Base-by-base conservation (phyloP, 1,140 invertebrate genomes). In the Diploscapter pachys region DNA sequence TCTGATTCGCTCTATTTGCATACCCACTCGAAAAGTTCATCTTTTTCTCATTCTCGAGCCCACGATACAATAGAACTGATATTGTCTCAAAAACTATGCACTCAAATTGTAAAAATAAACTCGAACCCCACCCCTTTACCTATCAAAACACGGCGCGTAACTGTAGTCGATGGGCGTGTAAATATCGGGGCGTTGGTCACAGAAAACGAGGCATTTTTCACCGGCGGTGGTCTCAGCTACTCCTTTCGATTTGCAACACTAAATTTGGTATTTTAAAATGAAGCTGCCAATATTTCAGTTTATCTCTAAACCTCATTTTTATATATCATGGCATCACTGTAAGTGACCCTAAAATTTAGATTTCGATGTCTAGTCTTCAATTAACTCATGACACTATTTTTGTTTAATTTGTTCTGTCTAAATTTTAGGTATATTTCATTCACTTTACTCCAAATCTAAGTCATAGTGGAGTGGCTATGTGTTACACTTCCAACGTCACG, bases 171-270 rank as follows among this genome's bases (percentile, higher is more conserved):
- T 71, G 51, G 69, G 75, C 8, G 75, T 76, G 70, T 64, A 76
- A 49, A 71, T 31, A 76, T 76, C 75, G 61, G 75, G 75, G 55
- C 70, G 64, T 56, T 76, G 75, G 51, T 76, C 75, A 55, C 75
- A 76, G 69, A 76, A 72, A 8, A 59, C 66, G 53, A 76, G 55
- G 63, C 75, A 76, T 62, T 76, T 76, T 51, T 59, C 67, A n/a
- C 75, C 75, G 52, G 75, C 75, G 5, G 63, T 3, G n/a, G 75
- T 76, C 50, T 55, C 54, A 61, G 66, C 68, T 31, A 76, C 67
- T 8, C 50, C 63, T 54, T 53, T 71, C 62, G 65, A 55, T 6
- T 51, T 11, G 53, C 75, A 76, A 56, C 75, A 76, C 73, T 74
- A 13, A 62, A 69, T 55, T 8, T 48, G 48, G 31, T 55, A 50